Conservation (phyloP, 2,888 invertebrate species). For the Lumbricus terrestris region DNA sequence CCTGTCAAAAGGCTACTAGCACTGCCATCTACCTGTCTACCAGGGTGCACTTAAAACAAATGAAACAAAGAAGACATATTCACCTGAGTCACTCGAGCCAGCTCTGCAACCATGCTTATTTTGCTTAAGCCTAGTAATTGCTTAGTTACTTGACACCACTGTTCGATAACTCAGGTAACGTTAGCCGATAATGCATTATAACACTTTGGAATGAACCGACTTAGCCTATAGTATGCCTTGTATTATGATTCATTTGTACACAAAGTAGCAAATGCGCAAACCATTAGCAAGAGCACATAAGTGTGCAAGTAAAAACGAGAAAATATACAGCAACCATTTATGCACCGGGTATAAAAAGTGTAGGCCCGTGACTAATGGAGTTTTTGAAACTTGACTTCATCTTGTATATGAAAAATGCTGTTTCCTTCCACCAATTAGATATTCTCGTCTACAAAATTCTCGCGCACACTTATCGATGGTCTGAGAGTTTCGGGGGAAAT, state of each 20-base stretch:
- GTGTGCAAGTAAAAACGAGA: too few relatives aligned
- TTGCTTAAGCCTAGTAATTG: too few relatives aligned
- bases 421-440: conserved; percentile 45
- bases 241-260: not conserved
- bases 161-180: too few relatives aligned
- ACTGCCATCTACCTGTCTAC: not conserved
- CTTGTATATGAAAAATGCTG: not conserved
- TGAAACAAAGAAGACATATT: not conserved
- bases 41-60: not conserved
- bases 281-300: too few relatives aligned
- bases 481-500: conserved; percentile 50
- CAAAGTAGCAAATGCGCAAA: not conserved
- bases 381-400: not conserved
- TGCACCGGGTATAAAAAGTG: too few relatives aligned
- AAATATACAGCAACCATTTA: too few relatives aligned
- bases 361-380: too few relatives aligned
- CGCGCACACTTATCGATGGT: conserved; percentile 51
- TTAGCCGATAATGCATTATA: too few relatives aligned
- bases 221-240: not conserved
- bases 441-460: conserved; percentile 54
- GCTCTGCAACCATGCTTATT: too few relatives aligned
- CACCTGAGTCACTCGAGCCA: not conserved
- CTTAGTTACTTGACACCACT: too few relatives aligned
- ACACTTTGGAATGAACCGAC: too few relatives aligned
- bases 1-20: not conserved